Base-by-base conservation (phyloP, 2,888 invertebrate species). In the Agrotis ipsilon region DNA sequence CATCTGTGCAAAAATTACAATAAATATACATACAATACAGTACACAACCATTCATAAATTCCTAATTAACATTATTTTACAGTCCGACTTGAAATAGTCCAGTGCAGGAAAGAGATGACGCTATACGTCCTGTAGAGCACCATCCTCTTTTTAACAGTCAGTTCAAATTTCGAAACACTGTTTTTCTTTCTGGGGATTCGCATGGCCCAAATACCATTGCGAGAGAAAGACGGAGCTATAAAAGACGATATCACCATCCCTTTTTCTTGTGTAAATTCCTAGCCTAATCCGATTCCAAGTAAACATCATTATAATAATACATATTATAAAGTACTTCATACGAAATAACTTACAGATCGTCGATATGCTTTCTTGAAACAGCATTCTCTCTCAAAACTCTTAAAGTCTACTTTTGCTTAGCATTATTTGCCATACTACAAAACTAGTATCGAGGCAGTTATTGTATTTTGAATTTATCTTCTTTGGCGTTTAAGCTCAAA, bases 31-130 rank as follows among this genome's bases (percentile, higher is more conserved):
- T 54, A 27, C 11, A 32, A 19, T 49, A 64, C 24, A 76, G 58
- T 65, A 77, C 66, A 79, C 73, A 72, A 72, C 63, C 54, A 46
- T 62, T 73, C 24, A 49, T 75, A 77, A 52, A 59, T 77, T 48
- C 48, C 21, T 77, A 58, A 52, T 27, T 60, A 39, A 45, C n/a
- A 58, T 39, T 46, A 27, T 5, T 27, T n/a, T 6, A 46, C 24
- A 48, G 14, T 43, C 39, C 39, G 9, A 39, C 39, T 39, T 39
- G 39, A 39, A 39, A 39, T 11, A 39, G 39, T 39, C 39, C 19
- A 49, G 19, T 21, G 39, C 11, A 39, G 21, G 32, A 67, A 51
- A 51, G 62, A 16, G 66, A 43, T 51, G 13, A 24, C 43, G 43
- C 18, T 32, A 27, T 43, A 24, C 14, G 48, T 19, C 2, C n/a